Percentiles rank a stretch among this genome's conserved stretches.
phyloP scores from a whole-genome alignment of 1,140 invertebrate genomes.

The Calliphora vicina region DNA sequence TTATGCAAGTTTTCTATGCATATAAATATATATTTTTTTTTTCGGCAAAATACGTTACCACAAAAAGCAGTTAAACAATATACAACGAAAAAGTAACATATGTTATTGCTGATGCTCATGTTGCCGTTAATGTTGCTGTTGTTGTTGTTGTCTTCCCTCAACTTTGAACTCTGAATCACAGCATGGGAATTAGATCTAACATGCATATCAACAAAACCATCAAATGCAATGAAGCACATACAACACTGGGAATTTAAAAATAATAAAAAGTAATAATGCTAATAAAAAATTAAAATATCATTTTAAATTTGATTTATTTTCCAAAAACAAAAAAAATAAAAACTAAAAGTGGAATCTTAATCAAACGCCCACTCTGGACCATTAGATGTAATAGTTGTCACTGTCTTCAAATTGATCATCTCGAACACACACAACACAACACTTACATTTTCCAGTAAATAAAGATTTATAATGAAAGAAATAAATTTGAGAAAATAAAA shows the following conservation, averaged over 20 bases:
- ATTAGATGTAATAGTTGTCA: slow-evolving; percentile 6
- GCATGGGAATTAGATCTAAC: background rate
- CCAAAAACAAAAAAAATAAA: background rate
- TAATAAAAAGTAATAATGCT: no score
- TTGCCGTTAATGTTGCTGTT: background rate
- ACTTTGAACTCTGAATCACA: slow-evolving; percentile 9
- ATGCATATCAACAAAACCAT: background rate
- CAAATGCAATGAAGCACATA: background rate
- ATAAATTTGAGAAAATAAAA: background rate
- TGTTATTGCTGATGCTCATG: background rate
- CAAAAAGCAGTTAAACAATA: background rate
- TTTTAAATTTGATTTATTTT: background rate
- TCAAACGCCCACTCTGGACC: background rate
- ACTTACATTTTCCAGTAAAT: no score
- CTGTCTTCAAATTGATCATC: background rate
- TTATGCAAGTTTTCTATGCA: background rate
- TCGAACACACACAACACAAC: background rate
- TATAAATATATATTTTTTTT: background rate
- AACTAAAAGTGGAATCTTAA: background rate
- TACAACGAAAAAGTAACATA: background rate
- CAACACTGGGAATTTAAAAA: background rate
- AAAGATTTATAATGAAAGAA: background rate
- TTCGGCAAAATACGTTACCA: background rate
- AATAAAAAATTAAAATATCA: background rate
- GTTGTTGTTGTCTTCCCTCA: background rate